Evolutionary conservation across 1,140 invertebrate genomes (phyloP).

Genomic region (Cotesia glomerata): DNA sequence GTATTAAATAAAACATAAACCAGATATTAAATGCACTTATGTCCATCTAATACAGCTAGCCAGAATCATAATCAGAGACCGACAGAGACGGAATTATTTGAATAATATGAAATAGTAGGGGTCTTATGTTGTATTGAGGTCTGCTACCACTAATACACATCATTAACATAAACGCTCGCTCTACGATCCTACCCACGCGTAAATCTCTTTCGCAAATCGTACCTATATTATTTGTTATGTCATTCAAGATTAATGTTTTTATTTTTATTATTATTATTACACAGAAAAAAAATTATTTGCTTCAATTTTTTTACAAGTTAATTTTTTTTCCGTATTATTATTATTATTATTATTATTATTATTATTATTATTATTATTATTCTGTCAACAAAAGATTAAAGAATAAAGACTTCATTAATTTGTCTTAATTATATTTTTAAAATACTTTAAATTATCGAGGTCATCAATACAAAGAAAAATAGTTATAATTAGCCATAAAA

Average conservation of each 20-base stretch:
- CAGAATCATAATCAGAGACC: background rate
- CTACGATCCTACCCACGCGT: slow-evolving; percentile 57
- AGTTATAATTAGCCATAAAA: too few relatives aligned
- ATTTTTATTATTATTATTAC: slow-evolving; percentile 1
- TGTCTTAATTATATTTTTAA: background rate
- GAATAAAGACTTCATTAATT: too few relatives aligned
- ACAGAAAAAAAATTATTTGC: background rate
- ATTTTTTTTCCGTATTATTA: too few relatives aligned
- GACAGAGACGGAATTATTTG: background rate
- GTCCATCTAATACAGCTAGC: background rate
- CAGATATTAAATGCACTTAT: background rate
- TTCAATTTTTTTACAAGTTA: too few relatives aligned
- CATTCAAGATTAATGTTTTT: slow-evolving; percentile 34
- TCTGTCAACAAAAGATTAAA: too few relatives aligned
- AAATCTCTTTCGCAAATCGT: slow-evolving; percentile 62
- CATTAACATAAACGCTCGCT: slow-evolving; percentile 61
- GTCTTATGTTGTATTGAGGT: slow-evolving; percentile 19
- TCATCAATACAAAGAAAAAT: too few relatives aligned
- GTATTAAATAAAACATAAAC: background rate
- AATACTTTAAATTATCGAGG: background rate
- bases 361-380: too few relatives aligned
- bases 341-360: too few relatives aligned
- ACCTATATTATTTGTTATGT: slow-evolving; percentile 52
- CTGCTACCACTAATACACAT: slow-evolving; percentile 50
- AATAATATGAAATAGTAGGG: background rate